A percentile compares a stretch with the other conserved stretches of the same genome.
Evolutionary conservation across 2,888 invertebrate genomes (phyloP).

Genomic region (Tipula lateralis): DNA sequence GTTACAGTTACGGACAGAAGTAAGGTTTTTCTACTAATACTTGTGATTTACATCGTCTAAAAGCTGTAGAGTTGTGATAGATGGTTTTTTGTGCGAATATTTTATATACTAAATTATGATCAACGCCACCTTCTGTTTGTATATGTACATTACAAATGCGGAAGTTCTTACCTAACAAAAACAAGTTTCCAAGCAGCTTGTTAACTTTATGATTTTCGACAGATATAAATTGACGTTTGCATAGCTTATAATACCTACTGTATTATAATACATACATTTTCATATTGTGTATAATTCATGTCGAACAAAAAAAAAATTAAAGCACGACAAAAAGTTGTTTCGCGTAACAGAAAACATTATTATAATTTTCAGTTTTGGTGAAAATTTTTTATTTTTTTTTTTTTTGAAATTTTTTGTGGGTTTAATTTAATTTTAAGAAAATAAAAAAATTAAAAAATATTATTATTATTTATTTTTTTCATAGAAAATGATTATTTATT

Average conservation of each 20-base stretch:
- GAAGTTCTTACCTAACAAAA: neutral
- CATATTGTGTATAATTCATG: neutral
- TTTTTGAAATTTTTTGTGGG: neutral
- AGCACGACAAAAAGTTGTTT: constrained; percentile 11
- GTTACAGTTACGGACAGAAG: neutral
- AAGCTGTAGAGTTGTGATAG: neutral
- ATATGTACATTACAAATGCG: neutral
- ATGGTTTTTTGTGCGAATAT: neutral
- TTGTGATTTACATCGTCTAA: neutral
- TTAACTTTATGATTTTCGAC: neutral
- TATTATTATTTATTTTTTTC: neutral
- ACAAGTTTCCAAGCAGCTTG: neutral
- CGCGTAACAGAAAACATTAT: constrained; percentile 19
- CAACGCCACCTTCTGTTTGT: neutral
- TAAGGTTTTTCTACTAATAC: neutral
- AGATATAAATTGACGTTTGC: neutral
- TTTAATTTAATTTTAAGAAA: constrained; percentile 14
- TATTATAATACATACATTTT: neutral
- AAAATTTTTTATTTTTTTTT: neutral
- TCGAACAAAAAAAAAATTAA: neutral
- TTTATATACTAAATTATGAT: neutral
- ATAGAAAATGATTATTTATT: neutral
- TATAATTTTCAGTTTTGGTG: constrained; percentile 7
- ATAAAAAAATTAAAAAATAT: neutral
- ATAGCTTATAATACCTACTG: neutral